Conservation (phyloP, 2,888 invertebrate genomes). For the Meiosimyza decipiens region DNA sequence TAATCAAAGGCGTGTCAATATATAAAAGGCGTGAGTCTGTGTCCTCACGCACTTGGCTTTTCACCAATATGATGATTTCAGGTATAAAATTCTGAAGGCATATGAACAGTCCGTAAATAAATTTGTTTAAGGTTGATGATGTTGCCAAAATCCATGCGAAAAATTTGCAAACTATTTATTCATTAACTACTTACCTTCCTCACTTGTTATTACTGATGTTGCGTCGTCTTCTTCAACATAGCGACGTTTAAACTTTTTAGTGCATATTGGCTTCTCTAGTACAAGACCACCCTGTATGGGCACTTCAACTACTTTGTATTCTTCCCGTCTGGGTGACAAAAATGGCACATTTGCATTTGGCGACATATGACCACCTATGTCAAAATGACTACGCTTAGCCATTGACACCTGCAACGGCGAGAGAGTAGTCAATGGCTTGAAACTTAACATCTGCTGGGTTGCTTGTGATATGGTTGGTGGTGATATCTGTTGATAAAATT, state of each 20-base stretch:
- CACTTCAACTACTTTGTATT: conserved; percentile 60
- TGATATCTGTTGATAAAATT: conserved; percentile 56
- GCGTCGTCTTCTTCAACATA: conserved; percentile 67
- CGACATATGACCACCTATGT: conserved; percentile 63
- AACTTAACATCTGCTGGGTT: conserved; percentile 62
- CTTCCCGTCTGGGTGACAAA: conserved; percentile 64
- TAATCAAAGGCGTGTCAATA: too few species aligned
- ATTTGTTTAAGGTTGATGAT: not conserved
- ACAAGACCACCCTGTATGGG: conserved; percentile 59
- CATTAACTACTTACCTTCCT: conserved; percentile 59
- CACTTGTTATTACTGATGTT: conserved; percentile 66
- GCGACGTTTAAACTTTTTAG: conserved; percentile 63
- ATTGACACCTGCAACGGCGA: conserved; percentile 64
- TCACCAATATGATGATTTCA: too few species aligned
- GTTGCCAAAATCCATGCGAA: too few species aligned
- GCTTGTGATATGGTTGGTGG: conserved; percentile 58
- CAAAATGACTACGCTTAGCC: conserved; percentile 61
- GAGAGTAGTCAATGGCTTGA: conserved; percentile 62
- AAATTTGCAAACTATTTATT: not conserved
- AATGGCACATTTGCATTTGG: conserved; percentile 61
- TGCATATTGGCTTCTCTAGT: conserved; percentile 64
- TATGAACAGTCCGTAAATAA: not conserved
- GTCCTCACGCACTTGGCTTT: too few species aligned
- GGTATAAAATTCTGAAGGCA: too few species aligned
- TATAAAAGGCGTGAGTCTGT: too few species aligned